Conservation (phyloP, 2,797 vertebrate genomes). For the Chelonia mydas region DNA sequence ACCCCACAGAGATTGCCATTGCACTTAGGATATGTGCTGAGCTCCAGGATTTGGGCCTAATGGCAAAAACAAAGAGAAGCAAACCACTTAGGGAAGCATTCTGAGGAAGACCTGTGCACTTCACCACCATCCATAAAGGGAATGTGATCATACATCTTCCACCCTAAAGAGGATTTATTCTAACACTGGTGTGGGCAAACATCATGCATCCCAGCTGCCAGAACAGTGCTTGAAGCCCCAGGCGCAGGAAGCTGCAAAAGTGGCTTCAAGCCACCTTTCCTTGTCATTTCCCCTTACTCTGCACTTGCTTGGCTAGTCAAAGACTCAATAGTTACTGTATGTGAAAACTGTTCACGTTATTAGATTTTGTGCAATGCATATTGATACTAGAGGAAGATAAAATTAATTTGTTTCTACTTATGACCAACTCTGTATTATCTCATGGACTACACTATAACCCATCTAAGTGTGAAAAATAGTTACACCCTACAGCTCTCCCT, state of each 20-base stretch:
- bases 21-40: not conserved
- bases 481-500: not conserved
- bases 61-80: too few species aligned
- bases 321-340: not conserved
- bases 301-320: not conserved
- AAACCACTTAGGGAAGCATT: not conserved
- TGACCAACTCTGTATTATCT: not conserved
- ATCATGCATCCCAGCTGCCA: not conserved
- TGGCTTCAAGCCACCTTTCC: not conserved
- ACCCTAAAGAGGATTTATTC: not conserved
- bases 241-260: not conserved
- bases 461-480: not conserved
- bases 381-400: not conserved
- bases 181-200: not conserved
- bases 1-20: not conserved
- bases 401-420: not conserved
- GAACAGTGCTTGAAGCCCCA: not conserved
- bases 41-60: not conserved
- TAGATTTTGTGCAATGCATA: not conserved
- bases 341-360: not conserved
- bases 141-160: not conserved
- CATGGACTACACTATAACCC: not conserved
- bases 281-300: not conserved
- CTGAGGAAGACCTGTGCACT: not conserved
- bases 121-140: not conserved